Evolutionary conservation across 2,888 invertebrate genomes (phyloP), one percentile per base, ranked within the genome.

Genomic region (Myathropa florea): DNA sequence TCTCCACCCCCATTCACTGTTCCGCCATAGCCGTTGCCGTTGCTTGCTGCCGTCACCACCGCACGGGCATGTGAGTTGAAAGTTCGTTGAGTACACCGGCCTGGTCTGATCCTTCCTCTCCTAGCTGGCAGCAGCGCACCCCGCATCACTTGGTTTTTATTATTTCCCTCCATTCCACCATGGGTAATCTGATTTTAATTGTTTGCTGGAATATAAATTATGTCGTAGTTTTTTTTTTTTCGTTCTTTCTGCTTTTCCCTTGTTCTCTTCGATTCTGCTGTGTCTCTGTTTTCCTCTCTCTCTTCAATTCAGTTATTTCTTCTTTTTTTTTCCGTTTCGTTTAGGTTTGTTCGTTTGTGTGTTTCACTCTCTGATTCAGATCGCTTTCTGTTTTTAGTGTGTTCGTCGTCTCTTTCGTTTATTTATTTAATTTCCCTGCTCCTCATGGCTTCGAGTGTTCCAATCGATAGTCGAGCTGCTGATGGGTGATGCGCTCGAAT

Each of bases 121-220:
- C 21, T 60, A 53, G 53, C 33, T 55, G 10, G 28, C 18, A 12
- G 57, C 57, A 57, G 24, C 57, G 63, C 55, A 23, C 72, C 72
- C 72, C 72, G 46, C 59, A 46, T 28, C 67, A 85, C 85, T 85
- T 77, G 72, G 53, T 77, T 85, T 85, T 85, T 77, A 85, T 85
- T 82, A 81, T 85, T 85, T 73, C 33, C 77, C 82, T 82, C 73
- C 77, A 77, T 77, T 85, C 82, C 85, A 70, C 77, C 82, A 77
- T 82, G 85, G 85, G 85, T 89, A 89, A 89, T 89, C 84, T 89
- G 83, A 88, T 89, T 89, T 89, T 89, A 89, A 89, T 89, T 88
- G 88, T 88, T 88, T 82, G 86, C 85, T 87, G 86, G 84, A 84
- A 88, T 88, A 88, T 83, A 89, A 89, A 89, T 89, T 88, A 85